These are phyloP conservation scores for Sorex maritimensis DNA, from an alignment of 2,797 vertebrate species.

Conservation along the genomic window DNA sequence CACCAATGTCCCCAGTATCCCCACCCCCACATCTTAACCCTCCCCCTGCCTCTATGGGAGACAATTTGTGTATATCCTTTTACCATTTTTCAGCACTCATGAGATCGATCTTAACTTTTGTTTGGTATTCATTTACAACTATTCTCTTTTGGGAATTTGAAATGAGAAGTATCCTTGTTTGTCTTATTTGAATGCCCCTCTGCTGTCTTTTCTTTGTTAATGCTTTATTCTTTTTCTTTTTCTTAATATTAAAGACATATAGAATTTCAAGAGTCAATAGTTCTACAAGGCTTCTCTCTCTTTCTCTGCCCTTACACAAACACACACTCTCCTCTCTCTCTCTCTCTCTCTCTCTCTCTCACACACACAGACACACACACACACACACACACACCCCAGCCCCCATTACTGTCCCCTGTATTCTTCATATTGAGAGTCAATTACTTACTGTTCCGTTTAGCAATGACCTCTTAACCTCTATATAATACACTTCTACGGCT, in stretches of 20 bases:
- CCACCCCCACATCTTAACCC: too few relatives aligned
- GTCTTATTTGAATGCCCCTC: background rate
- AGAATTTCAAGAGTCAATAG: conserved; percentile 38
- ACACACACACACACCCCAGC: background rate
- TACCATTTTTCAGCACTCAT: background rate
- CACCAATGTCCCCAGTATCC: too few relatives aligned
- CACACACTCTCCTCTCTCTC: background rate
- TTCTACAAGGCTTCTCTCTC: background rate
- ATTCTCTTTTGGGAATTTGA: conserved; percentile 9
- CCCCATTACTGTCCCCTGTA: background rate
- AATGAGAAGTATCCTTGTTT: background rate
- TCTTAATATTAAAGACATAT: conserved; percentile 6
- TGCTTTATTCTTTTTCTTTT: conserved; percentile 23
- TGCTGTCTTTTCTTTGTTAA: background rate
- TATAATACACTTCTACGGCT: background rate
- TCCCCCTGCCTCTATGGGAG: too few relatives aligned
- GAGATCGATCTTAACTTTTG: background rate
- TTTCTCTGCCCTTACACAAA: too few relatives aligned
- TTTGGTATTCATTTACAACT: conserved; percentile 28
- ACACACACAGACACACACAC: conserved; percentile 9
- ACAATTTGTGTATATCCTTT: too few relatives aligned
- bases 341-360: background rate
- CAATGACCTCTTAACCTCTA: conserved; percentile 2
- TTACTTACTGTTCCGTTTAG: background rate
- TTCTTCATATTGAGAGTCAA: conserved; percentile 14